Evolutionary conservation across 2,888 invertebrate genomes (phyloP), one percentile per base, ranked within the genome.

Genomic region (Rotaria magnacalcarata): DNA sequence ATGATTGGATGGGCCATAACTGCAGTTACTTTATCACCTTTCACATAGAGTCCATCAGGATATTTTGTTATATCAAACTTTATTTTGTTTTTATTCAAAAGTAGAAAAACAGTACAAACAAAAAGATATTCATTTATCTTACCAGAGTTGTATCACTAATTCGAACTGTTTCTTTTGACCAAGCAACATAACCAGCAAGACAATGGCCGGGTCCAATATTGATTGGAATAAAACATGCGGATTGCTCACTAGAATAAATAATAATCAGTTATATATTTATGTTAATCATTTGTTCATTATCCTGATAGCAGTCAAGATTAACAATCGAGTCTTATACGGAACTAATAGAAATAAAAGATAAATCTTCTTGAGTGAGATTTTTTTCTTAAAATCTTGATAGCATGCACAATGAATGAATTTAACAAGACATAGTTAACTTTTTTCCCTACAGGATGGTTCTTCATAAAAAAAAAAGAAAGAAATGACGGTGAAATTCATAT

Each of bases 181-280:
- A 89, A 2, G 90, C 90, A 1, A 91, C 92, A 87, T 90, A 90
- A 10, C 90, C 90, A 6, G 92, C 90, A 86, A 91, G 88, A 14
- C 91, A 90, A 7, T 89, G 88, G 56, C 90, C 89, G 43, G 88
- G 34, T 84, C 88, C 88, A n/a, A 89, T 87, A 85, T 87, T 88
- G 50, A 89, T 88, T 43, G 88, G 75, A 86, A 54, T 54, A 58
- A 58, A 85, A 54, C 80, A 86, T 41, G 80, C 75, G 11, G 85
- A 80, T 50, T 84, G 47, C 34, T 54, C 85, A 43, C 87, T 87
- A 85, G 56, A 84, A 84, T 52, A 52, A 3, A 52, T 14, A 11
- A 47, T 47, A 11, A 7, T 47, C 7, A 10, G 7, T 47, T 47
- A 7, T 47, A 47, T 47, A 10, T 47, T 47, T 47, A 10, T 47